Base-by-base conservation (phyloP, 2,113 vertebrate genomes). In the Hippolais icterina region DNA sequence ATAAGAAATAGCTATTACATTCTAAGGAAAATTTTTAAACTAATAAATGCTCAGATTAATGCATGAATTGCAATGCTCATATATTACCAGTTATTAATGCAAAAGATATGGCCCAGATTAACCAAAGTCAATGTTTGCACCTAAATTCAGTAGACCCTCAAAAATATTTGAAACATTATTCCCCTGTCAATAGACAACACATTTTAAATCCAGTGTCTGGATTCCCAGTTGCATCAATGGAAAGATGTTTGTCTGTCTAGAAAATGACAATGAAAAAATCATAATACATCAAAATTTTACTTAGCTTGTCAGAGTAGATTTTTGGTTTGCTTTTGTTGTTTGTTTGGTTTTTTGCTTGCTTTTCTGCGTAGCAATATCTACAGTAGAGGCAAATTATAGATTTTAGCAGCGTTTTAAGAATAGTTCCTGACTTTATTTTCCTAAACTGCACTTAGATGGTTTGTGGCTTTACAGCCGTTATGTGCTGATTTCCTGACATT, bases 271-370 rank as follows among this genome's bases (percentile, higher is more conserved):
- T 12, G 31, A 60, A 65, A 65, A 89, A 79, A 20, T 16, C 15
- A 65, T 13, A 17, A 29, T 49, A 15, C 3, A 44, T 9, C 6
- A 61, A 75, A 68, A 52, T 91, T 83, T 72, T 35, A 21, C 11
- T 60, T 65, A 39, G 5, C n/a, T 83, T 2, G 1, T 44, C 16
- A 77, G 27, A 60, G 11, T 31, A 5, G 3, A 0, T 8, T 25
- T 87, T 29, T 7, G 4, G 1, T 66, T 86, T 29, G 16, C 14
- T 57, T 90, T 37, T 4, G 3, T 3, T 20, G 54, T 74, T 63
- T 14, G 2, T 4, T 68, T 39, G 15, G 4, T 28, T 20, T 19
- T 53, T 29, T n/a, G 6, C 15, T 60, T 39, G 22, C 22, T 24
- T 54, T 35, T 44, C 7, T 42, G 12, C 68, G 37, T 61, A 35